Base-by-base conservation (phyloP, 1,140 invertebrate genomes). In the Pemphigus obesinymphae region DNA sequence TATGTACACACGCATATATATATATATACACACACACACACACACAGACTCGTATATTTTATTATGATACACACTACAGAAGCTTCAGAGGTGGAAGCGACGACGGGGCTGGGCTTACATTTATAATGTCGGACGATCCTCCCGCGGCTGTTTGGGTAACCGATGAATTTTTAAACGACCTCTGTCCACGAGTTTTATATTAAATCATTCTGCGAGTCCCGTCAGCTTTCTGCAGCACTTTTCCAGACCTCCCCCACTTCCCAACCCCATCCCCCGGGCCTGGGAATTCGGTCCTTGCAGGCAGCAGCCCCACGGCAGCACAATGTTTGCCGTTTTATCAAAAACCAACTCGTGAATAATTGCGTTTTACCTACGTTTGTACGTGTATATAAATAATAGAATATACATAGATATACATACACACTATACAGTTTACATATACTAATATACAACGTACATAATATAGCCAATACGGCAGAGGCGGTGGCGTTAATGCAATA, bases 131-230 rank as follows among this genome's bases (percentile, higher is more conserved):
- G 31, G 50, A 76, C 73, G 73, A 76, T 76, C 50, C 31, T 43
- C 75, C 75, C 55, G 75, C 75, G 75, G 75, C 75, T 78, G 53
- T 78, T 78, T 61, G 55, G 3, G 15, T 11, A 20, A 0, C n/a
- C 37, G 55, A 78, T 78, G 75, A 78, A 78, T 78, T 61, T 78
- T 78, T 78, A 78, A 78, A 78, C 29, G 29, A 37, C 53, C n/a
- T 58, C 75, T 76, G 72, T 76, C 75, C 53, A 29, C 55, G 75
- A 50, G 26, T 75, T 58, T 40, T 23, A 76, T 76, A 78, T 78
- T 29, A 17, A 78, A 61, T 61, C 75, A 61, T 31, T n/a, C 23
- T 20, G n/a, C 75, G 37, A 31, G 37, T n/a, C 37, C 23, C 11
- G 34, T 40, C 34, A 2, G 63, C 10, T 10, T 10, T 11, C 63